These are phyloP conservation scores for Triplophysa siluroides DNA, from an alignment of 2,113 vertebrate species.

Conservation along the genomic window DNA sequence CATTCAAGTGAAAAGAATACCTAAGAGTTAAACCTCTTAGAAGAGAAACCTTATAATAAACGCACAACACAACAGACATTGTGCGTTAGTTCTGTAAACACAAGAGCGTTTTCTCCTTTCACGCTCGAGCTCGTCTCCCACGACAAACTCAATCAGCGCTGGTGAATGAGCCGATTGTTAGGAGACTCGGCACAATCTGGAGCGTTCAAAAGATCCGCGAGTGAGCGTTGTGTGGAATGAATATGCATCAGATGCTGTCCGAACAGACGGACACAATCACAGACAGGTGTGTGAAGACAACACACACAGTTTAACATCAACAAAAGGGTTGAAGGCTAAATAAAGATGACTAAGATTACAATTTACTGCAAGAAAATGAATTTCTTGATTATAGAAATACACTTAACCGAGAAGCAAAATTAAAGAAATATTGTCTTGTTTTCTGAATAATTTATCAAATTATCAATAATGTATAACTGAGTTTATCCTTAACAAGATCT, in stretches of 20 bases:
- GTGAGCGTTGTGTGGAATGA: slow-evolving; percentile 33
- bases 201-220: slow-evolving; percentile 29
- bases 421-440: no score
- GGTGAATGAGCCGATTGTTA: slow-evolving; percentile 52
- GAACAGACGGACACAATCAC: neutral
- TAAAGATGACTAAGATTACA: neutral
- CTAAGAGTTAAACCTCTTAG: neutral
- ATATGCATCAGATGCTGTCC: slow-evolving; percentile 11
- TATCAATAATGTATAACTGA: no score
- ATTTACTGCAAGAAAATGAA: no score
- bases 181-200: slow-evolving; percentile 31
- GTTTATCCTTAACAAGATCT: no score
- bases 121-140: slow-evolving; percentile 24
- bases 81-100: neutral
- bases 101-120: slow-evolving; percentile 27
- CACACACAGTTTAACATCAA: neutral
- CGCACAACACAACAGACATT: slow-evolving; percentile 17
- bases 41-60: neutral
- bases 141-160: slow-evolving; percentile 42
- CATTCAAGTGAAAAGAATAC: neutral
- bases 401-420: no score
- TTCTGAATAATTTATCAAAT: no score
- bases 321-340: neutral
- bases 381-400: no score
- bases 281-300: slow-evolving; percentile 13